Evolutionary conservation across 2,113 vertebrate species (phyloP).

Genomic region (Gymnocephalus cernua): DNA sequence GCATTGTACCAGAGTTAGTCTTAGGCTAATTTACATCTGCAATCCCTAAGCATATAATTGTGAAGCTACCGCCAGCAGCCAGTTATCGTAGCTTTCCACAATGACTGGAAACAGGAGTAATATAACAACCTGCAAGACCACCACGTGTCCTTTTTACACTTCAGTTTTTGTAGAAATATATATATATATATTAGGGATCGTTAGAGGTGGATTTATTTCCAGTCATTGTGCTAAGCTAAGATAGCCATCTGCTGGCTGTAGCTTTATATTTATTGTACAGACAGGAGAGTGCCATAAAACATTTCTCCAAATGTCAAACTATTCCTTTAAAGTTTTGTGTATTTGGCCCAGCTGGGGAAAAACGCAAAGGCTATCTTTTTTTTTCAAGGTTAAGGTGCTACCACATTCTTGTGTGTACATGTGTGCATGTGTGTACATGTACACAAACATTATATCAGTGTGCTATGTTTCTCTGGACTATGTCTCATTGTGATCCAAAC

Average conservation of each 20-base stretch:
- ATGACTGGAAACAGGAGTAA: neutral
- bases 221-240: neutral
- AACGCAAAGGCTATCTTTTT: slow-evolving; percentile 4
- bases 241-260: neutral
- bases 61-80: neutral
- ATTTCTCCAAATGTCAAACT: neutral
- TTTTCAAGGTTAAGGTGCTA: neutral
- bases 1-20: no score
- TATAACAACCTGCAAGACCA: neutral
- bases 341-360: neutral
- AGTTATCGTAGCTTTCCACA: neutral
- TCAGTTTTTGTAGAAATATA: neutral
- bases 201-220: neutral
- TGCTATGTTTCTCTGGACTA: slow-evolving; percentile 28
- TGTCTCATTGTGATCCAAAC: slow-evolving; percentile 14
- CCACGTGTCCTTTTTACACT: neutral
- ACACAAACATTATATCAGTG: neutral
- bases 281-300: neutral
- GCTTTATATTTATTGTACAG: neutral
- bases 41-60: no score
- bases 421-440: neutral
- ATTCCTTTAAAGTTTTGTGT: neutral
- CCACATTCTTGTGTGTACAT: slow-evolving; percentile 1
- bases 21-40: no score
- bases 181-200: neutral